Evolutionary conservation across 2,113 vertebrate species (phyloP).

Genomic region (Daboia siamensis): DNA sequence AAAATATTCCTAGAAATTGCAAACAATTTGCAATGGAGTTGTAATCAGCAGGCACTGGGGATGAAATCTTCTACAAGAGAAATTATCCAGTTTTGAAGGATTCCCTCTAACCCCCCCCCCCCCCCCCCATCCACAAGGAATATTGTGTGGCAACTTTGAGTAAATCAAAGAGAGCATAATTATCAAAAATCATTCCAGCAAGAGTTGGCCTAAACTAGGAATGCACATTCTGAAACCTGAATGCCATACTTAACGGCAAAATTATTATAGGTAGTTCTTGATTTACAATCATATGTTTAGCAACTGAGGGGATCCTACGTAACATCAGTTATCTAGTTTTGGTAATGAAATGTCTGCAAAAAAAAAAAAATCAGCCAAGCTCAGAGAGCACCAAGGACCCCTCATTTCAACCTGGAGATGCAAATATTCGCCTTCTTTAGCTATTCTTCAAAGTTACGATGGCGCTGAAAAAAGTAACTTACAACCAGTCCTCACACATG

Average conservation of each 20-base stretch:
- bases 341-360: too few species aligned
- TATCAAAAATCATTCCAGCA: neutral
- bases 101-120: accelerated
- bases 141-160: neutral
- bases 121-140: neutral
- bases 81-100: neutral
- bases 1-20: constrained; percentile 81
- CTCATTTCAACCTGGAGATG: too few species aligned
- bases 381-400: too few species aligned
- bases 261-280: neutral
- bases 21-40: constrained; percentile 82
- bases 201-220: neutral
- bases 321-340: too few species aligned
- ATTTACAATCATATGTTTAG: too few species aligned
- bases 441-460: too few species aligned
- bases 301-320: too few species aligned
- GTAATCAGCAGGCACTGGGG: constrained; percentile 76
- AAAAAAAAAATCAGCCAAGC: too few species aligned
- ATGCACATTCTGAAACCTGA: neutral
- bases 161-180: neutral
- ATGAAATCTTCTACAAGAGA: neutral
- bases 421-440: too few species aligned
- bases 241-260: neutral
- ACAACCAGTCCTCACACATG: too few species aligned
- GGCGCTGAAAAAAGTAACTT: too few species aligned